phyloP scores from a whole-genome alignment of 2,797 vertebrate genomes.

The Garrulus glandarius region DNA sequence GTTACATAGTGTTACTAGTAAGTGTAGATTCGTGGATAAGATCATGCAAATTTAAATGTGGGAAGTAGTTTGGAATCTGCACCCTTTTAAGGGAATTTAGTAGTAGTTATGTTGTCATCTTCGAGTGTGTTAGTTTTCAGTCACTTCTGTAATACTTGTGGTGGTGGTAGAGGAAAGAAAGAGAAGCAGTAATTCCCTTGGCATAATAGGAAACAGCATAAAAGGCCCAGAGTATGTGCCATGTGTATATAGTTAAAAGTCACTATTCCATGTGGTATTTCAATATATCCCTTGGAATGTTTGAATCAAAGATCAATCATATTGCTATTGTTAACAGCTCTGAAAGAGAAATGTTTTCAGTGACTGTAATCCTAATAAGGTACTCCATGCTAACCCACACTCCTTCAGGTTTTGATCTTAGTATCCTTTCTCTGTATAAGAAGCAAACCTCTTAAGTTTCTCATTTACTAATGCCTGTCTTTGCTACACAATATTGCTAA shows the following conservation, averaged over 20 bases:
- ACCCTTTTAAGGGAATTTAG: not conserved
- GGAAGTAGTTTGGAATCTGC: not conserved
- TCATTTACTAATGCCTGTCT: not conserved
- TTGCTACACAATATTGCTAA: not conserved
- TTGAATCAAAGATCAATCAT: not conserved
- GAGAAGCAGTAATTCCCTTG: not conserved
- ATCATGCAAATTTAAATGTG: not conserved
- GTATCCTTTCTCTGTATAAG: not conserved
- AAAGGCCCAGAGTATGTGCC: not conserved
- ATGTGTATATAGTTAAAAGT: not conserved
- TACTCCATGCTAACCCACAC: not conserved
- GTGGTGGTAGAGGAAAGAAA: not conserved
- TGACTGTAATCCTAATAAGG: not conserved
- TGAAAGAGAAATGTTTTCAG: not conserved
- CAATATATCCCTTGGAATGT: not conserved
- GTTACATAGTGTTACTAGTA: not conserved
- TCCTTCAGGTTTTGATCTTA: not conserved
- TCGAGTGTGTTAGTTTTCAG: not conserved
- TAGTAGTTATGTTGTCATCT: not conserved
- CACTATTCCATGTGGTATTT: not conserved
- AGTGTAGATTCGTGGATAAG: not conserved
- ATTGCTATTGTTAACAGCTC: not conserved
- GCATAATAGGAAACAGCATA: not conserved
- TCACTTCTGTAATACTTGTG: not conserved
- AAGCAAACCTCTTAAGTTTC: not conserved